Evolutionary conservation across 2,797 vertebrate species (phyloP), one percentile per base, ranked within the genome.

Genomic region (Pterois miles): DNA sequence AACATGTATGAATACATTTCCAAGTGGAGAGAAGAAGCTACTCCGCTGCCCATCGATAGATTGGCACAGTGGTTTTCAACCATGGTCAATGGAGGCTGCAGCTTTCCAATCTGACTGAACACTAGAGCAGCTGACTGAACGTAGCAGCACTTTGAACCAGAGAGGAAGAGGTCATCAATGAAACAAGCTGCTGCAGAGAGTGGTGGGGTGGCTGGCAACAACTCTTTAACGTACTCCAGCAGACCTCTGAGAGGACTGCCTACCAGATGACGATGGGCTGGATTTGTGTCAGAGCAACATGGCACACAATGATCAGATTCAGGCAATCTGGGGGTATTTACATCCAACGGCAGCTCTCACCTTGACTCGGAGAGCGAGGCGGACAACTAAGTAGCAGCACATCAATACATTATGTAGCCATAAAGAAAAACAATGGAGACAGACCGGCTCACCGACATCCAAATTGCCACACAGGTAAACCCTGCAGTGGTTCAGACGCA

Each of bases 321-420:
- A 92, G 89, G 92, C 83, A 76, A 87, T 78, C 82, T 46, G 65
- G 78, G 76, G 82, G 83, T 64, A 81, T 84, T 80, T 86, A 93
- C 88, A 93, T 86, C 86, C 83, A 81, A 90, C 69, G 50, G 74
- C 71, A 88, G 74, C 80, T 71, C 82, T 82, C 82, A 54, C 76
- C 74, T 84, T 23, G 0, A 70, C 77, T 71, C 36, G 16, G 65
- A 68, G 31, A 69, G 67, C 12, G 48, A 84, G 81, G 76, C 31
- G 66, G 81, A 86, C 76, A 77, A 86, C 76, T 73, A 86, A 63
- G 72, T 89, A 94, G 92, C 93, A 95, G 94, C 91, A 91, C 81
- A 72, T 88, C 76, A 83, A 91, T 76, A 92, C 76, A 84, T 87
- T 57, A 89, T 64, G 65, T 56, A 85, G 83, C 71, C 71, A 69